Evolutionary conservation across 2,797 vertebrate genomes (phyloP).

Genomic region (Malurus leucopterus): DNA sequence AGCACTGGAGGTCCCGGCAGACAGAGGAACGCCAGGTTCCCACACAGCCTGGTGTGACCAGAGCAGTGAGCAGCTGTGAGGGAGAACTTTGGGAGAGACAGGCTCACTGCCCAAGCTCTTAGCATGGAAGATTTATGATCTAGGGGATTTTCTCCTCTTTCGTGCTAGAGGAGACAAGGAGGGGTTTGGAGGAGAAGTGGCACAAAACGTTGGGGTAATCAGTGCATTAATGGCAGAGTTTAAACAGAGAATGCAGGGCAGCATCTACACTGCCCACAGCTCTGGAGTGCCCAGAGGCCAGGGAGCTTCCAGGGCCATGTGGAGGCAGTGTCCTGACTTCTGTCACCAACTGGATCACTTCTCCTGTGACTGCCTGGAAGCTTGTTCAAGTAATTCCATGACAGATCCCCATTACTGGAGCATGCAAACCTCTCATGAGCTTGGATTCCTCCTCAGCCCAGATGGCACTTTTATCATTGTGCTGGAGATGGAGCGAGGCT

Average conservation of each 20-base stretch:
- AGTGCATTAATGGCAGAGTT: conserved; percentile 68
- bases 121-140: accelerated
- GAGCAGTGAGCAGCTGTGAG: neutral
- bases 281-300: neutral
- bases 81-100: neutral
- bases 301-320: neutral
- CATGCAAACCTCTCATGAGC: neutral
- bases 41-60: neutral
- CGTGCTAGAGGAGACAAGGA: neutral
- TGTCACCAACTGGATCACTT: neutral
- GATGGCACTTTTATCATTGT: neutral
- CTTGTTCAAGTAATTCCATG: neutral
- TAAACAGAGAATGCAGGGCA: conserved; percentile 61
- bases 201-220: neutral
- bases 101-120: neutral
- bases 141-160: neutral
- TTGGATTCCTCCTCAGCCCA: neutral
- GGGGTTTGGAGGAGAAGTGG: neutral
- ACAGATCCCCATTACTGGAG: neutral
- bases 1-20: accelerated
- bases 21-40: accelerated
- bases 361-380: neutral
- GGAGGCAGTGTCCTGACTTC: neutral
- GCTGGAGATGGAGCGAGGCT: neutral
- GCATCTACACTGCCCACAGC: neutral